Conservation (phyloP, 1,140 invertebrate species). For the Drosophila littoralis region DNA sequence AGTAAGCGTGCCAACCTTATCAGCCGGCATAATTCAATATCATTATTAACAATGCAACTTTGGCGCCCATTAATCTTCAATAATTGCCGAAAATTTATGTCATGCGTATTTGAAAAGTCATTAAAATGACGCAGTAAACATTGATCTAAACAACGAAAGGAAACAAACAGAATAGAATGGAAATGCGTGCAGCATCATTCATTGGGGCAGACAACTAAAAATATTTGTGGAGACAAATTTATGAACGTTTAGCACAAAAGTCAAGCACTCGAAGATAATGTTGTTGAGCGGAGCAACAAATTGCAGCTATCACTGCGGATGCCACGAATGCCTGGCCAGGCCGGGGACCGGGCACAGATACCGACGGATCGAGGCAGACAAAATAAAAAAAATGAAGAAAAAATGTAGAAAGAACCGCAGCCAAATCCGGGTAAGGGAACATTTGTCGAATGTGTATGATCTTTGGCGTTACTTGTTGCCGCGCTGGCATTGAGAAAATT, state of each 20-base stretch:
- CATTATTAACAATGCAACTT: slow-evolving; percentile 68
- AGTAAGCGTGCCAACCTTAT: slow-evolving; percentile 43
- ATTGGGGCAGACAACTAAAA: slow-evolving; percentile 56
- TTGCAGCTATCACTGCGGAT: slow-evolving; percentile 74
- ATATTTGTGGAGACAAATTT: slow-evolving; percentile 78
- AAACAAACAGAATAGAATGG: slow-evolving; percentile 28
- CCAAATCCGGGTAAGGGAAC: slow-evolving; percentile 11
- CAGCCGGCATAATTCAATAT: slow-evolving; percentile 48
- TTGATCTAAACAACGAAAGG: slow-evolving; percentile 48
- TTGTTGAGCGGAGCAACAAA: slow-evolving; percentile 71
- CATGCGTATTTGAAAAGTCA: slow-evolving; percentile 79
- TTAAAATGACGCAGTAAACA: slow-evolving; percentile 55
- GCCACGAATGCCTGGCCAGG: slow-evolving; percentile 51
- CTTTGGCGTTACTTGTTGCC: slow-evolving; percentile 44
- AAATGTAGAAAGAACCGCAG: neutral
- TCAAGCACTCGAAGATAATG: slow-evolving; percentile 79
- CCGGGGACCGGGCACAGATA: slow-evolving; percentile 4
- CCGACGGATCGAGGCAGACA: slow-evolving; percentile 19
- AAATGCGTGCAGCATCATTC: slow-evolving; percentile 32
- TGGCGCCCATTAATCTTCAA: slow-evolving; percentile 70
- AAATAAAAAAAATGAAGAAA: neutral
- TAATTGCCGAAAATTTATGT: slow-evolving; percentile 80
- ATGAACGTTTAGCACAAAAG: slow-evolving; percentile 80
- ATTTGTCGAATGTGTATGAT: slow-evolving; percentile 73
- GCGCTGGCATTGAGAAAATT: neutral